Base-by-base conservation (phyloP, 1,140 invertebrate genomes). In the Caerostris extrusa region DNA sequence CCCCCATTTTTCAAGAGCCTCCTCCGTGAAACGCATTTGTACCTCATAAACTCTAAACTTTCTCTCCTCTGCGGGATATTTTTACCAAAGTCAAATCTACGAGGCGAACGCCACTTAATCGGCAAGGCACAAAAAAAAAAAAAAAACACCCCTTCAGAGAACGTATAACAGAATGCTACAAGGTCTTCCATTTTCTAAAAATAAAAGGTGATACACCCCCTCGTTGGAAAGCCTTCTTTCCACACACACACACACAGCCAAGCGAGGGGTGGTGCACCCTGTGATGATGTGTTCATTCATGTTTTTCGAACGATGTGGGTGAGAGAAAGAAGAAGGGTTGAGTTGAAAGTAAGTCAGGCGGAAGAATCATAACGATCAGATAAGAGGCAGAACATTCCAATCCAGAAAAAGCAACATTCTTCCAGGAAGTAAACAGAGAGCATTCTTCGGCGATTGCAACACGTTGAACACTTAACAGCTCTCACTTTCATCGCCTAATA, bases 1-100 rank as follows among this genome's bases (percentile, higher is more conserved):
- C 53, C 34, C 71, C 19, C 71, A 77, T 77, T 77, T 77, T 77
- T 77, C 71, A 77, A 50, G 53, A 50, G 14, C 34, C 50, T 50
- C 7, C 50, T 34, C 19, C 50, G 19, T 77, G 71, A 53, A 77
- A 77, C 71, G 50, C 19, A 77, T 77, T 77, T 77, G 71, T 77
- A 77, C 71, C 71, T 53, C 71, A 77, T 77, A 77, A 77, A 77
- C 71, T 77, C 71, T 53, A 77, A 71, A 71, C 69, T 71, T 71
- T 71, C 69, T 7, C 50, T 71, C 34, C 34, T 77, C 71, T 5
- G 61, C 61, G 61, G 14, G 50, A 77, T 77, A 77, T 77, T 77
- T 77, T 77, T 77, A 77, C 71, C 50, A 34, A 77, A 77, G 71
- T 53, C 4, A 77, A 77, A 77, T 53, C 19, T 34, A 77, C 34